Evolutionary conservation across 2,113 vertebrate species (phyloP), one percentile per base, ranked within the genome.

Genomic region (Pseudorectes ferrugineus): DNA sequence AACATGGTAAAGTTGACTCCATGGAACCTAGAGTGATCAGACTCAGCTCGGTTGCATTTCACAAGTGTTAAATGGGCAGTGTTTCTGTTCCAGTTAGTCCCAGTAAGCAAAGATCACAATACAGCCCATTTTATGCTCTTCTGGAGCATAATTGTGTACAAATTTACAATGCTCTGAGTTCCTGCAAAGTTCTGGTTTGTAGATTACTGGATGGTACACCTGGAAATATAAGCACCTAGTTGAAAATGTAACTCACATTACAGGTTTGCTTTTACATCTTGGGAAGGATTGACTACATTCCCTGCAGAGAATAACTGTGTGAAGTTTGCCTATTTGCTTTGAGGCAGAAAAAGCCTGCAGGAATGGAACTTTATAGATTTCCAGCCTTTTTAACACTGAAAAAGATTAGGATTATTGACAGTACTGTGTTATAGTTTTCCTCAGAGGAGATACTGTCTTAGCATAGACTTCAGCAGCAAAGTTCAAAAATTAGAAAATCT

Each of bases 401-500:
- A 91, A 94, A 79, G 68, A 94, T 88, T 65, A 85, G 73, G 67
- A 70, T 87, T 89, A 87, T 91, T 89, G 91, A 72, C 84, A 87
- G 57, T 61, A 23, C 26, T 73, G 42, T 82, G 65, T 36, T 95
- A 51, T 16, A 73, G 59, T 51, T 94, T 83, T 88, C 12, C 82
- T 80, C 68, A 35, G 35, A 76, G 87, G 58, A 83, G 29, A 35
- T 54, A 36, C 29, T 79, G 38, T 54, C 21, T 87, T 57, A 81
- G 36, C 57, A 61, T 5, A 84, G 48, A 85, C 48, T 57, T 57
- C 13, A 72, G 40, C 20, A 85, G 59, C 35, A 66, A 83, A 77
- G 20, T 74, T 83, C 46, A 88, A 63, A 77, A 93, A 93, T 83
- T 42, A 68, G n/a, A 81, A 92, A 43, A 28, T 76, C 25, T 80